Evolutionary conservation across 2,113 vertebrate genomes (phyloP).

Genomic region (Mustela lutreola): DNA sequence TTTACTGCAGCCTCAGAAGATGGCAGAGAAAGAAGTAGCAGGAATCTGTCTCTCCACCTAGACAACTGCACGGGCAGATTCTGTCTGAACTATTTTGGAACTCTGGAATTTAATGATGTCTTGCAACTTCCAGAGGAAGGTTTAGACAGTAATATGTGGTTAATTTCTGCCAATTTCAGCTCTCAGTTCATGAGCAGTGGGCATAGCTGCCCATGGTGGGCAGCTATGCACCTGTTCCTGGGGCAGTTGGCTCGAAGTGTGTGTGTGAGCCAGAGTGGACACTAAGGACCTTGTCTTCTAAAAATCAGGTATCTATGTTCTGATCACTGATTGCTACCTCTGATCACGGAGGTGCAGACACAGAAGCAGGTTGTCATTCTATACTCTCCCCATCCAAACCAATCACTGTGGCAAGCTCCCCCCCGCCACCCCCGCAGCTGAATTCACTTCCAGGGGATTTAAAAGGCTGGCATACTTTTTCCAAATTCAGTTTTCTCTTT

Average conservation of each 20-base stretch:
- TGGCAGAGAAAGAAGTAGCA: too few relatives aligned
- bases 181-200: not conserved
- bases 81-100: not conserved
- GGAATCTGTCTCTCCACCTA: not conserved
- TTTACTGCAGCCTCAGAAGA: not conserved
- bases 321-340: not conserved
- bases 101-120: rapidly evolving
- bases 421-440: not conserved
- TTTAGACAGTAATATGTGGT: too few relatives aligned
- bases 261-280: not conserved
- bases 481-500: not conserved
- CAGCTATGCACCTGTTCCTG: not conserved
- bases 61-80: not conserved
- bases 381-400: rapidly evolving
- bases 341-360: not conserved
- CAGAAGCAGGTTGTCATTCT: not conserved
- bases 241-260: not conserved
- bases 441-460: not conserved
- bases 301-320: not conserved
- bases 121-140: not conserved
- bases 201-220: too few relatives aligned
- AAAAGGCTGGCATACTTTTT: not conserved
- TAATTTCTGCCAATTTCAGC: not conserved
- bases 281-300: not conserved
- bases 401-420: too few relatives aligned